Evolutionary conservation across 2,888 invertebrate genomes (phyloP).

Genomic region (Catocala nupta): DNA sequence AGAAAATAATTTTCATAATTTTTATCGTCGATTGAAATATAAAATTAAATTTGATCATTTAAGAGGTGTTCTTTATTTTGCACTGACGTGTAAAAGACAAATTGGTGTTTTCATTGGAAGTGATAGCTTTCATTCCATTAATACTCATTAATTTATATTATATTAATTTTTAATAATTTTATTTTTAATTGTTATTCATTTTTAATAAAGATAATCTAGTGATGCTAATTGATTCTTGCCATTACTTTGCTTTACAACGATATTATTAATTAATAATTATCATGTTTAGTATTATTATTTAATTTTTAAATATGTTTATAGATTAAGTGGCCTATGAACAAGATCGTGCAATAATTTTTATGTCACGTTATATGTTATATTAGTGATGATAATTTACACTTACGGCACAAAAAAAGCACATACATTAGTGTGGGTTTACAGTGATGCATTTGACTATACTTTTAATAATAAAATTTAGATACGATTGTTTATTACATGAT

Average conservation of each 20-base stretch:
- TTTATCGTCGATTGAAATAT: not conserved
- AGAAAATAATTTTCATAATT: no score
- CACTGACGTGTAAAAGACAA: constrained; percentile 49
- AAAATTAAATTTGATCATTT: not conserved
- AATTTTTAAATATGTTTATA: constrained; percentile 25
- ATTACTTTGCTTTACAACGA: constrained; percentile 64
- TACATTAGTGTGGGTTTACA: constrained; percentile 4
- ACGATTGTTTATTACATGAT: not conserved
- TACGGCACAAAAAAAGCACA: constrained; percentile 57
- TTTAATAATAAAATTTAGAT: not conserved
- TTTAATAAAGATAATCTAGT: constrained; percentile 24
- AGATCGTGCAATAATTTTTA: constrained; percentile 66
- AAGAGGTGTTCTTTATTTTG: constrained; percentile 24
- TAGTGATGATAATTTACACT: constrained; percentile 41
- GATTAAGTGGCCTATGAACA: constrained; percentile 59
- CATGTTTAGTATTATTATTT: constrained; percentile 33
- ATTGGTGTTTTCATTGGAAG: constrained; percentile 30
- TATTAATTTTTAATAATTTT: no score
- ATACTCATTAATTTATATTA: constrained; percentile 62
- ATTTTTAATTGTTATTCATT: constrained; percentile 37
- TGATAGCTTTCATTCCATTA: constrained; percentile 62
- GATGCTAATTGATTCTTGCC: constrained; percentile 60
- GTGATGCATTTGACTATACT: not conserved
- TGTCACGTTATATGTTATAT: constrained; percentile 26
- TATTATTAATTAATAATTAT: constrained; percentile 40